phyloP scores from a whole-genome alignment of 2,888 invertebrate species.

The Cheilosia grossa region DNA sequence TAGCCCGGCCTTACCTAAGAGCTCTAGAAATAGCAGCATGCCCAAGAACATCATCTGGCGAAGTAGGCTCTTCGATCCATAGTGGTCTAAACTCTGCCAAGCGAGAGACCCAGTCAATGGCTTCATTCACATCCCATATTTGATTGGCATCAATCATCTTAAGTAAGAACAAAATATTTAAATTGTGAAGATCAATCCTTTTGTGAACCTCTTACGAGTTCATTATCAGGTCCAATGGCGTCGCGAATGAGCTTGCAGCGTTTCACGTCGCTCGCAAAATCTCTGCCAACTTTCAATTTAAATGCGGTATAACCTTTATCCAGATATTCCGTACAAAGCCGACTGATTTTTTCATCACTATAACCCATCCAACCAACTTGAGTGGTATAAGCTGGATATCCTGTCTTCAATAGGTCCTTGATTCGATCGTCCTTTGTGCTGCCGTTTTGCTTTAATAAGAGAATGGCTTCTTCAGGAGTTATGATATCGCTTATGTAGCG shows the following conservation, averaged over 20 bases:
- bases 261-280: slow-evolving; percentile 89
- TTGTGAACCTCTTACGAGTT: slow-evolving; percentile 85
- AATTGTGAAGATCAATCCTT: neutral
- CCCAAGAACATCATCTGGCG: slow-evolving; percentile 95
- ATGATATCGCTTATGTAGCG: slow-evolving; percentile 92
- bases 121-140: slow-evolving; percentile 93
- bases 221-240: slow-evolving; percentile 89
- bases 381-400: slow-evolving; percentile 94
- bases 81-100: slow-evolving; percentile 89
- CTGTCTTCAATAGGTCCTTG: slow-evolving; percentile 85
- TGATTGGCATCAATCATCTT: slow-evolving; percentile 95
- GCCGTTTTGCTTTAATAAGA: slow-evolving; percentile 86
- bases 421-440: slow-evolving; percentile 87
- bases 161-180: neutral
- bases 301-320: slow-evolving; percentile 91
- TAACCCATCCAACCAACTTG: slow-evolving; percentile 96
- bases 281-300: slow-evolving; percentile 95
- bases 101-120: slow-evolving; percentile 93
- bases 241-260: slow-evolving; percentile 89
- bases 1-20: slow-evolving; percentile 82
- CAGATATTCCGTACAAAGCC: slow-evolving; percentile 89
- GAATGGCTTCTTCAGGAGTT: slow-evolving; percentile 91
- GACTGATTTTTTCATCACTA: slow-evolving; percentile 88
- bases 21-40: slow-evolving; percentile 91
- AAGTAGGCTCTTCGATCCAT: slow-evolving; percentile 98